Percentiles rank a stretch among this genome's conserved stretches.
Evolutionary conservation across 1,140 invertebrate genomes (phyloP).

Genomic region (Bactericera cockerelli): DNA sequence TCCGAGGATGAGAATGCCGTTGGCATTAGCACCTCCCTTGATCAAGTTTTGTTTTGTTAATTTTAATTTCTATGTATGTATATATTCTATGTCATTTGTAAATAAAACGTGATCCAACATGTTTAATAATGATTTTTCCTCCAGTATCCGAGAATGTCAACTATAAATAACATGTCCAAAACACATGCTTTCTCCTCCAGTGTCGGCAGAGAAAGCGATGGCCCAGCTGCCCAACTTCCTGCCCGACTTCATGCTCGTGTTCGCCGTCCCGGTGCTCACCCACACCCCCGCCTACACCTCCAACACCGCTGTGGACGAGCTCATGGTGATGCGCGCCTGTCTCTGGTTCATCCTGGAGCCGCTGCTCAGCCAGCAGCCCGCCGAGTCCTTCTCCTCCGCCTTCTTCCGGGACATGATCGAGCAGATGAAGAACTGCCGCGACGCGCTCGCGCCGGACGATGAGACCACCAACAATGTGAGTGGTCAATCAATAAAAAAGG

Average conservation of each 20-base stretch:
- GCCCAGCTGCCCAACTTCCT: conserved; percentile 68
- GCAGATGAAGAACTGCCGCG: conserved; percentile 81
- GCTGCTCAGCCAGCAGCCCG: conserved; percentile 78
- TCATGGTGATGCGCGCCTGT: conserved; percentile 65
- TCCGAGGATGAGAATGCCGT: no score
- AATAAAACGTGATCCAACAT: no score
- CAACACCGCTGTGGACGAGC: conserved; percentile 53
- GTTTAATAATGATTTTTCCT: no score
- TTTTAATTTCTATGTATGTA: no score
- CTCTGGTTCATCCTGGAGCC: conserved; percentile 89
- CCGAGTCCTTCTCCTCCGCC: conserved; percentile 85
- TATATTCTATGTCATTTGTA: no score
- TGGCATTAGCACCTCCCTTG: no score
- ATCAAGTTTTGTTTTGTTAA: no score
- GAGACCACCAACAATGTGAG: conserved; percentile 63
- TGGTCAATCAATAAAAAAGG: no score
- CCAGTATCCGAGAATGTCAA: no score
- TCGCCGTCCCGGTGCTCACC: conserved; percentile 80
- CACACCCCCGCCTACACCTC: conserved; percentile 72
- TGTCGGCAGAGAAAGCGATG: conserved; percentile 43
- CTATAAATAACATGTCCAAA: no score
- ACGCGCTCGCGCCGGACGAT: conserved; percentile 66
- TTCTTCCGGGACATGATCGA: conserved; percentile 91
- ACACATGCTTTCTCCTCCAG: no score
- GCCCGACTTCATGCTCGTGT: conserved; percentile 92